Base-by-base conservation (phyloP, 2,113 vertebrate genomes). In the Sula dactylatra region DNA sequence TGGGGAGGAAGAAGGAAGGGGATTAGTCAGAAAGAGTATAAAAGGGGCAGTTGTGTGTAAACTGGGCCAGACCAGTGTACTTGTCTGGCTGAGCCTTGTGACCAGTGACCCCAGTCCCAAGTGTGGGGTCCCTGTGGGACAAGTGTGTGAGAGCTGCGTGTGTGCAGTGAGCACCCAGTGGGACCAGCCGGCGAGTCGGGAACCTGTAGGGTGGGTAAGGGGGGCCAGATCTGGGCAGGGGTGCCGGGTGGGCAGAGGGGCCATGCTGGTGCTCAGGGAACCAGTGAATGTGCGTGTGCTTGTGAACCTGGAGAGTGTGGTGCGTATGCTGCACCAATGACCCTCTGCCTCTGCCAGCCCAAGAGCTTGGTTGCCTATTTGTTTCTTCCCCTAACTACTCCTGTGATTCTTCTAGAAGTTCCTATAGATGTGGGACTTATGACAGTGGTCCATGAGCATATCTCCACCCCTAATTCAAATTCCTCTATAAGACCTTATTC, bases 191-290 rank as follows among this genome's bases (percentile, higher is more conserved):
- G 16, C 1, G 4, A 47, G 17, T 13, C 1, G 5, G 18, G 14
- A 9, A 76, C 4, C 14, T 2, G 0, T 13, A 14, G 16, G 19
- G 25, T 0, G 3, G 16, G 17, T 44, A 42, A 62, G 13, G 45
- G 25, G 7, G 7, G 16, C 5, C 2, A 13, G n/a, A 47, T 64
- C 11, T 2, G 3, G 26, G 31, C 16, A 64, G n/a, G 12, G 27
- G 13, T 44, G 19, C 12, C 1, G 1, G 32, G 15, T 3, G 1
- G 29, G 21, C 8, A 56, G 36, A 58, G 32, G 26, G 29, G 31
- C 42, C 1, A 0, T 56, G 36, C 14, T 2, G 3, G 12, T 32
- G 12, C 4, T 32, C 3, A 0, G 11, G 5, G 42, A 2, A 65
- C n/a, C 26, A 1, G 5, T 0, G 2, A 38, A 58, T 17, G 4